Evolutionary conservation across 2,113 vertebrate species (phyloP).

Genomic region (Cromileptes altivelis): DNA sequence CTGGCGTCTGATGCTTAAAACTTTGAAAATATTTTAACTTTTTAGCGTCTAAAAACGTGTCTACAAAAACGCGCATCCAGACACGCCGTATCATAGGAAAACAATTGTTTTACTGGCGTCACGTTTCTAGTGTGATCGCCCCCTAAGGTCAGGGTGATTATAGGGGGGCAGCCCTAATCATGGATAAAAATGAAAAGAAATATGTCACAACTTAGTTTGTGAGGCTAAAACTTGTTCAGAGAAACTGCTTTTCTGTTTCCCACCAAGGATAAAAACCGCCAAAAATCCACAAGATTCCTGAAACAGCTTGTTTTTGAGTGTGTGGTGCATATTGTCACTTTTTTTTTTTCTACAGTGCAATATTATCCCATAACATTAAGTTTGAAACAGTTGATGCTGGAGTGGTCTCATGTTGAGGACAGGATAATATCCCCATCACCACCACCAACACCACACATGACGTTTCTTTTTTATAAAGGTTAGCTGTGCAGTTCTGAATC

Average conservation of each 20-base stretch:
- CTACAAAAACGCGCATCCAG: no score
- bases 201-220: neutral
- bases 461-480: neutral
- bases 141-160: neutral
- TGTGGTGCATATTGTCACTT: neutral
- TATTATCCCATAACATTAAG: neutral
- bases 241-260: neutral
- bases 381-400: neutral
- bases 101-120: no score
- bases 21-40: no score
- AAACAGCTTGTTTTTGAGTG: neutral
- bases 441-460: neutral
- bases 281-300: neutral
- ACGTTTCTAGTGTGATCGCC: no score
- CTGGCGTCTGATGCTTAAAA: no score
- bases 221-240: neutral
- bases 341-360: neutral
- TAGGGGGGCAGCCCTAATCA: neutral
- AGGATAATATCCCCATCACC: neutral
- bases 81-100: no score
- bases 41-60: no score
- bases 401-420: neutral
- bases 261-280: neutral
- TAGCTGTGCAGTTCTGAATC: neutral
- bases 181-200: neutral